These are phyloP conservation scores for Scalopus aquaticus DNA, from an alignment of 2,113 vertebrate genomes.

Conservation along the genomic window DNA sequence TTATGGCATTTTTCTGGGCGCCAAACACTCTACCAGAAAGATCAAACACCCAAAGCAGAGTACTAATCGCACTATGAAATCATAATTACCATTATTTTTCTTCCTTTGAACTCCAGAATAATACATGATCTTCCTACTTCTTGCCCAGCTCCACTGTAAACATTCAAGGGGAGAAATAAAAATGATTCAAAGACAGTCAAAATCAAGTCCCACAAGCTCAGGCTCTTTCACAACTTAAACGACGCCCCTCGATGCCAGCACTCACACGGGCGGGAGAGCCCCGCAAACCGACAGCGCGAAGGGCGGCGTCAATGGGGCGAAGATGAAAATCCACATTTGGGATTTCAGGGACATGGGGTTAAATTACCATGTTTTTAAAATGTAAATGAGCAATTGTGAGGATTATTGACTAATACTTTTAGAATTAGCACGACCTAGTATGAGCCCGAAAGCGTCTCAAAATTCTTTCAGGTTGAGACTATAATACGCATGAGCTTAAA, in stretches of 20 bases:
- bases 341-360: background rate
- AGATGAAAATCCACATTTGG: background rate
- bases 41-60: background rate
- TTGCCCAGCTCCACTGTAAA: conserved; percentile 95
- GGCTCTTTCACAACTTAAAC: background rate
- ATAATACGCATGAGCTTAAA: background rate
- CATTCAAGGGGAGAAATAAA: conserved; percentile 46
- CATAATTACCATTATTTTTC: conserved; percentile 96
- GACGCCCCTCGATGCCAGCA: background rate
- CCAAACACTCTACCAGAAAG: background rate
- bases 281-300: background rate
- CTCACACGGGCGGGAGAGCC: background rate
- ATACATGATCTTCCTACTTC: conserved; percentile 99
- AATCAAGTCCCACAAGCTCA: background rate
- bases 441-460: background rate
- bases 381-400: background rate
- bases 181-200: conserved; percentile 16
- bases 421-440: background rate
- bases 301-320: fast-evolving
- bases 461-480: background rate
- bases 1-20: background rate
- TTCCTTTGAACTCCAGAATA: conserved; percentile 98
- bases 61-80: background rate
- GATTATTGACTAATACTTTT: background rate
- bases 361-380: background rate